Base-by-base conservation (phyloP, 1,140 invertebrate species). In the Euglossa dilemma region DNA sequence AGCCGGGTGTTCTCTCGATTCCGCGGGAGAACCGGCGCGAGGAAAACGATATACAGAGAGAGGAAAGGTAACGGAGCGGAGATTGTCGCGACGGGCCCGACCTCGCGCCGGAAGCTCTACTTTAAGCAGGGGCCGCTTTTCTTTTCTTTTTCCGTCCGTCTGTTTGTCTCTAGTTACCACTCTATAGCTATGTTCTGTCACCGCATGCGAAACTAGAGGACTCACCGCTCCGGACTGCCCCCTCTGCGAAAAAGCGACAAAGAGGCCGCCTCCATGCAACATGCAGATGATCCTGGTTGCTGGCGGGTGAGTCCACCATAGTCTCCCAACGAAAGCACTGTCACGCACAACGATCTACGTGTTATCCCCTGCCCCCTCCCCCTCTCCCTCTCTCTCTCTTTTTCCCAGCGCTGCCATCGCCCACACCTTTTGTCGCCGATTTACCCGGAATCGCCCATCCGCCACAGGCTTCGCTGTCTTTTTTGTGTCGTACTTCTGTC, bases 271-370 rank as follows among this genome's bases (percentile, higher is more conserved):
- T 93, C 91, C 93, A 93, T 93, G 93, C 93, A 94, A 92, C 93
- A 94, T 94, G 93, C 93, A 93, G 92, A 93, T 93, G 93, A 93
- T 94, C 93, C 92, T 94, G 92, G 93, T 93, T 93, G 93, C 93
- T 93, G 93, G 93, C 93, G 93, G 93, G 93, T 94, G 93, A 94
- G 93, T 93, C 93, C 93, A 93, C 92, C 91, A 90, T 92, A 86
- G 81, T 88, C 73, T 89, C 88, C 87, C 74, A 74, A 79, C 43
- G 54, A 80, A 47, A 69, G 77, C 83, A 73, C 69, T 67, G 54
- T 67, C 77, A 73, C 83, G 70, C 83, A 83, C 80, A 54, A 69
- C 20, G 23, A n/a, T 70, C 45, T 70, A 52, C 12, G 25, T 72
- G 28, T 56, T 36, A 36, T 2, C 36, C 20, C 78, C 28, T 78